phyloP scores from a whole-genome alignment of 2,888 invertebrate species.

The Acrobasis repandana region DNA sequence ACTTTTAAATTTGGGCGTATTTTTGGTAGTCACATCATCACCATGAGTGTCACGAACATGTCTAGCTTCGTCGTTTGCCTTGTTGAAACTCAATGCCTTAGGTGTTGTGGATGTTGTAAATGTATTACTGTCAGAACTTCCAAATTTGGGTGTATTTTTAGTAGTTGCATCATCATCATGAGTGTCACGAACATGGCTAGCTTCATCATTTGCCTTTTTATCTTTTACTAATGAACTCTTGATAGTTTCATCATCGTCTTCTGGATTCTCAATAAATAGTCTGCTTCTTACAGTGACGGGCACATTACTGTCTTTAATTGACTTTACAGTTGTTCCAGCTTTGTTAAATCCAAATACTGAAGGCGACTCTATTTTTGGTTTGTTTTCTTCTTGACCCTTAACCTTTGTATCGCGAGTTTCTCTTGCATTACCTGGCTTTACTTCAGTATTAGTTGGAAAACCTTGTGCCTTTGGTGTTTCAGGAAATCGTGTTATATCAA shows the following conservation, averaged over 20 bases:
- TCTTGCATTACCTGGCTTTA: constrained; percentile 2
- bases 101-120: neutral
- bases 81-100: neutral
- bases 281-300: neutral
- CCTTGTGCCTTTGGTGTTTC: constrained; percentile 4
- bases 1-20: neutral
- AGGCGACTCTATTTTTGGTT: constrained; percentile 1
- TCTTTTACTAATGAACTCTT: neutral
- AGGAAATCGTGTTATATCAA: neutral
- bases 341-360: constrained; percentile 1
- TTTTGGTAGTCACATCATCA: neutral
- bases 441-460: neutral
- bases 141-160: neutral
- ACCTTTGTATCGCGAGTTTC: constrained; percentile 12
- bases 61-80: constrained; percentile 1
- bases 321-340: neutral
- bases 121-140: neutral
- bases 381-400: constrained; percentile 12
- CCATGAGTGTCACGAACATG: constrained; percentile 10
- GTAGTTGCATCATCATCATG: neutral
- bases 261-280: neutral
- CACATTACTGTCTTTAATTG: neutral
- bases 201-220: neutral
- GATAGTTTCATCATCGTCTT: neutral
- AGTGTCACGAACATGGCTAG: constrained; percentile 9